Conservation (phyloP, 2,797 vertebrate species). For the Enteromius anoplus region DNA sequence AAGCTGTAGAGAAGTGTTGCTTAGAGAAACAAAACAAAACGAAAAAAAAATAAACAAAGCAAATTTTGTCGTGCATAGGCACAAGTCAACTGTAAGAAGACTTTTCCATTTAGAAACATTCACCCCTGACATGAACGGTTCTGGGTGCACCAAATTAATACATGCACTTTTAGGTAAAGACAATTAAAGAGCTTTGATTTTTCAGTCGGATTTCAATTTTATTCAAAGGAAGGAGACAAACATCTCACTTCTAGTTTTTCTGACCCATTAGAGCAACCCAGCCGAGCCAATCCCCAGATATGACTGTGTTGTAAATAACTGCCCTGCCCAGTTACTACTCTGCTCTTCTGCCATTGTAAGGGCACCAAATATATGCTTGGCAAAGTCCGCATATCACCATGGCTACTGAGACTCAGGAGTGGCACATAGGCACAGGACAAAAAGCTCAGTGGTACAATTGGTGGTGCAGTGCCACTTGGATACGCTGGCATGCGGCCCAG, state of each 20-base stretch:
- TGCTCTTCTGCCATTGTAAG: conserved; percentile 71
- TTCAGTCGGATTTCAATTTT: neutral
- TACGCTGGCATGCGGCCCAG: conserved; percentile 54
- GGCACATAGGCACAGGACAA: conserved; percentile 76
- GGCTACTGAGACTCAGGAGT: conserved; percentile 79
- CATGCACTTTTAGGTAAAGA: neutral
- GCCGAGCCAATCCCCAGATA: conserved; percentile 5
- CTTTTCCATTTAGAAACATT: neutral
- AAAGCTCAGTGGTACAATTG: conserved; percentile 54
- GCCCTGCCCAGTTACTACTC: conserved; percentile 70
- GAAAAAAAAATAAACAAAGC: too few species aligned
- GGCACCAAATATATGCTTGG: conserved; percentile 74
- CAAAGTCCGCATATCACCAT: conserved; percentile 78
- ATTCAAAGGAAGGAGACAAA: neutral
- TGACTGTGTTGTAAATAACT: conserved; percentile 65
- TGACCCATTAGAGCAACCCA: neutral
- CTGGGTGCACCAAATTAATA: neutral
- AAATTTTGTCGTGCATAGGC: neutral
- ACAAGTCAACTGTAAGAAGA: neutral
- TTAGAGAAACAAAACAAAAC: neutral
- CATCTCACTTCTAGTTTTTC: neutral
- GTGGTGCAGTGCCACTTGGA: conserved; percentile 40
- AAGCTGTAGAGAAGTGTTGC: neutral
- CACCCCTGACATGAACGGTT: neutral
- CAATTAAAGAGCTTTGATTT: neutral